phyloP scores from a whole-genome alignment of 2,113 vertebrate genomes.

The Calidris pugnax region DNA sequence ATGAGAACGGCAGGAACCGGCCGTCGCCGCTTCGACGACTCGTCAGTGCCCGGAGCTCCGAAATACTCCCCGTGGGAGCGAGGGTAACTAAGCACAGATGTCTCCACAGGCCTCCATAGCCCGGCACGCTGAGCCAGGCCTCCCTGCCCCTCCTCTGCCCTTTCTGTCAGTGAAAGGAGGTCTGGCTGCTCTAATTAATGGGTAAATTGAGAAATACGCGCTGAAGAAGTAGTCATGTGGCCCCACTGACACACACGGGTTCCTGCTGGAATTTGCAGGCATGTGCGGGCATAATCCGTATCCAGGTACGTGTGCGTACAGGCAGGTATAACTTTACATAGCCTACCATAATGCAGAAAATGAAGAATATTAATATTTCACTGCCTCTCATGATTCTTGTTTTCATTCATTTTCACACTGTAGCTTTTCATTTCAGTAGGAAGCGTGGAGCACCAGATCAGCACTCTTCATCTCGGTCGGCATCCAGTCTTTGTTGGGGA shows the following conservation, averaged over 20 bases:
- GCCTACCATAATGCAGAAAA: rapidly evolving
- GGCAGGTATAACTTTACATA: background rate
- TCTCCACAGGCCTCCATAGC: rapidly evolving
- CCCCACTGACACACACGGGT: rapidly evolving
- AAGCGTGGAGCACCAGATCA: background rate
- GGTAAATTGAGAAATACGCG: rapidly evolving
- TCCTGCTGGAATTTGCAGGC: background rate
- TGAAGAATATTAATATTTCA: background rate
- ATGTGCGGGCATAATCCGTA: rapidly evolving
- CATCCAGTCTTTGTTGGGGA: background rate
- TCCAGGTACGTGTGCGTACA: background rate
- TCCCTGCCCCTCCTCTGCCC: rapidly evolving
- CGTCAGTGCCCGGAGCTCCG: rapidly evolving
- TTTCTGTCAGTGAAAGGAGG: rapidly evolving
- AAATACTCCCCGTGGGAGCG: rapidly evolving
- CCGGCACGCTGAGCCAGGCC: rapidly evolving
- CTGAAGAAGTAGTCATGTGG: rapidly evolving
- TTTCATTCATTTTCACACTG: background rate
- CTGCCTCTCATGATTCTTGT: background rate
- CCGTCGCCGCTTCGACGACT: rapidly evolving
- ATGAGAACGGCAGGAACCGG: background rate
- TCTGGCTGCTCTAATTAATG: rapidly evolving
- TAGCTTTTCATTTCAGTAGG: background rate
- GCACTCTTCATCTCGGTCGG: background rate
- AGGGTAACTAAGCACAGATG: rapidly evolving